Conservation (phyloP, 2,113 vertebrate species). For the Dasypus novemcinctus region DNA sequence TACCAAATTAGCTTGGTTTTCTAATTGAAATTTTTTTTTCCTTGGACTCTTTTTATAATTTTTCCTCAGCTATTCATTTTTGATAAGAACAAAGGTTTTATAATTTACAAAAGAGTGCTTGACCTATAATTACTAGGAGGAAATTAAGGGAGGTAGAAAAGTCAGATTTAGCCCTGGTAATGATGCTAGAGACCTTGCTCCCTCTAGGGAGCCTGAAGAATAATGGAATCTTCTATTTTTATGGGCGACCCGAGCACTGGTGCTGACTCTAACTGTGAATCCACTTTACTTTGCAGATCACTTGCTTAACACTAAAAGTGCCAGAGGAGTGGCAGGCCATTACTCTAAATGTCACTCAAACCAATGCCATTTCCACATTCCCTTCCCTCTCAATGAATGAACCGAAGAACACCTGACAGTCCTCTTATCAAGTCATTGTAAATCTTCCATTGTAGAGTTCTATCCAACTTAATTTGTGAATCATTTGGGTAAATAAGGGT, state of each 20-base stretch:
- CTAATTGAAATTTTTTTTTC: slow-evolving; percentile 97
- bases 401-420: slow-evolving; percentile 86
- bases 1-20: slow-evolving; percentile 99
- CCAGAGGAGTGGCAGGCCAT: slow-evolving; percentile 90
- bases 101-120: slow-evolving; percentile 99
- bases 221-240: slow-evolving; percentile 99
- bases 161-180: slow-evolving; percentile 98
- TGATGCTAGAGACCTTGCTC: slow-evolving; percentile 98
- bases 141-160: slow-evolving; percentile 92
- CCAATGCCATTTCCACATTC: slow-evolving; percentile 83
- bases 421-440: slow-evolving; percentile 77
- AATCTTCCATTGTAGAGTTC: slow-evolving; percentile 74
- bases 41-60: slow-evolving; percentile 83
- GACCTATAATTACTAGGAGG: slow-evolving; percentile 99
- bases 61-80: slow-evolving; percentile 87
- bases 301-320: slow-evolving; percentile 91
- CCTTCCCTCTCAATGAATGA: slow-evolving; percentile 85
- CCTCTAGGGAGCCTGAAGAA: slow-evolving; percentile 95
- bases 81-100: slow-evolving; percentile 99
- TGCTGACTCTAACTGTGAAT: slow-evolving; percentile 90
- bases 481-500: slow-evolving; percentile 74
- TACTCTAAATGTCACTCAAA: slow-evolving; percentile 92
- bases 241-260: slow-evolving; percentile 93
- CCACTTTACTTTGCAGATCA: slow-evolving; percentile 91
- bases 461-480: slow-evolving; percentile 72